A percentile compares a stretch with the other conserved stretches of the same genome.
phyloP scores from a whole-genome alignment of 2,888 invertebrate species.

The Dynastes hyllus region DNA sequence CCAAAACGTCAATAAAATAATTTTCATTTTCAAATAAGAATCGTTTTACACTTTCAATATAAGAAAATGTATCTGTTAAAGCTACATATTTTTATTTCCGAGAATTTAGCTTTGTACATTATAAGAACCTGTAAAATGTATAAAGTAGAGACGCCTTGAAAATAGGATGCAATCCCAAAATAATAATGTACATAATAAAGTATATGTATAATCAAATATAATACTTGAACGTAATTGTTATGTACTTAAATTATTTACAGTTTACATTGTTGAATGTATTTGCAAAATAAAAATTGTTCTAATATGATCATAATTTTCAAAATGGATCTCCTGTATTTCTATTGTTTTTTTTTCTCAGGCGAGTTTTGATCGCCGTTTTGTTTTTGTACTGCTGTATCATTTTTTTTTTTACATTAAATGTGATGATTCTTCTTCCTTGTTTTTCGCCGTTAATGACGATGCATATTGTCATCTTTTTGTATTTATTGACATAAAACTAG shows the following conservation, averaged over 20 bases:
- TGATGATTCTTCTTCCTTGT: conserved; percentile 13
- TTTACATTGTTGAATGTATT: conserved; percentile 46
- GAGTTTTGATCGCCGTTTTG: conserved; percentile 12
- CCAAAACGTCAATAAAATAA: conserved; percentile 15
- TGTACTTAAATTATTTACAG: conserved; percentile 49
- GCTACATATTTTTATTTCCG: neutral
- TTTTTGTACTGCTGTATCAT: conserved; percentile 15
- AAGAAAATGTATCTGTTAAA: neutral
- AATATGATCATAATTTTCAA: conserved; percentile 21
- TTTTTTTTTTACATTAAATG: conserved; percentile 27
- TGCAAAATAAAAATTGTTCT: conserved; percentile 8
- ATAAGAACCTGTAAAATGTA: conserved; percentile 5
- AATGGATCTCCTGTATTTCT: conserved; percentile 12
- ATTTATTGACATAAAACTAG: conserved; percentile 39
- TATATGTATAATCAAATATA: conserved; percentile 32
- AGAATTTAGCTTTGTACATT: conserved; percentile 22
- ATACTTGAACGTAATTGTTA: conserved; percentile 39
- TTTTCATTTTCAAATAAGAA: conserved; percentile 9
- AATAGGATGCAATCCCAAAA: conserved; percentile 9
- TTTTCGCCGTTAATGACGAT: neutral
- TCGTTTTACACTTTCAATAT: neutral
- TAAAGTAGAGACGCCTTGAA: conserved; percentile 33
- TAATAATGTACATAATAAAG: conserved; percentile 37
- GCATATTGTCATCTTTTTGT: conserved; percentile 28
- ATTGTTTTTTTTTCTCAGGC: neutral